Base-by-base conservation (phyloP, 92 coral and sea anemone species). In the Isaurus tuberculatus region DNA sequence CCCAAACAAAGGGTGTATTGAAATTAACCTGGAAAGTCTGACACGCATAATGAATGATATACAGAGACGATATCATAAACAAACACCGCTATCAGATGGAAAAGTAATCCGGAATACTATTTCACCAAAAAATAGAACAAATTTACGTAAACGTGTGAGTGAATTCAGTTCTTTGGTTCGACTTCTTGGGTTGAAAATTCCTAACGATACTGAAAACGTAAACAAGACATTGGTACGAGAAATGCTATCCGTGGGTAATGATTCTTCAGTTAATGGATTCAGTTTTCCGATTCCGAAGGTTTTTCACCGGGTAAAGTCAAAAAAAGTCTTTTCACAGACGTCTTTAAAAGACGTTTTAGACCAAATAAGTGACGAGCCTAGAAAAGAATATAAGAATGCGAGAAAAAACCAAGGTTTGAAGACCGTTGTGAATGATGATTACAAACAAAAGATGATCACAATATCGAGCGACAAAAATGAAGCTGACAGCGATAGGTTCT, bases 141-240 rank as follows among this genome's bases (percentile, higher is more conserved):
- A 4, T 0, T 29, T 23, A 20, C 13, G 36, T 10, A 31, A 58
- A 40, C 42, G 55, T 23, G 55, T 77, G 0, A 23, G 29, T 31
- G 22, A 25, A 9, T 77, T 77, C 27, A 77, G 46, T 27, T 77
- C 70, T 22, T 55, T 77, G 23, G 69, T 77, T 77, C 53, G 37
- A 22, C 70, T 33, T 14, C 66, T 77, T 23, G 82, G 82, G 5
- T 36, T 77, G 34, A 77, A 77, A 33, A 57, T 77, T 0, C 82
- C 82, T 33, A 77, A 57, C 34, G 82, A 77, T 36, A 34, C 34
- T 57, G 82, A 57, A 27, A 77, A 67, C 44, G 58, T 65, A 15
- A 77, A 77, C 82, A 77, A 33, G 19, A 57, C 70, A 27, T 77
- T 77, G 82, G 49, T 77, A 5, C 30, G 22, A 22, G 27, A 77